These are phyloP conservation scores for Chionoecetes opilio DNA, from an alignment of 1,140 invertebrate species.

Conservation along the genomic window DNA sequence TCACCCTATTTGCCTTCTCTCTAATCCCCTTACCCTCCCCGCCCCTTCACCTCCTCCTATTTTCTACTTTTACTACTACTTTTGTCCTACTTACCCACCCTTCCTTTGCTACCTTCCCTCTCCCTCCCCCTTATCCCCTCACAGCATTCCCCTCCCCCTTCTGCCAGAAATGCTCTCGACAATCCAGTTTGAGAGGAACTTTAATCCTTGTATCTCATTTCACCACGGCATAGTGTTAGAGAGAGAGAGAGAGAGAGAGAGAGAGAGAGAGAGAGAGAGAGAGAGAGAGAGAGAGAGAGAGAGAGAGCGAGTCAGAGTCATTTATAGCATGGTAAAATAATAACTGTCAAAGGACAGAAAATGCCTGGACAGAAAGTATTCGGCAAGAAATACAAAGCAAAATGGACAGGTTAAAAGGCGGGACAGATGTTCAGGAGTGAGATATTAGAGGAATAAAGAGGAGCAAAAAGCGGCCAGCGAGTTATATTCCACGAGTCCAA, in stretches of 20 bases:
- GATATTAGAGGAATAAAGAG: background rate
- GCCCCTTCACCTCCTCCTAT: background rate
- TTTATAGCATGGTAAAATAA: background rate
- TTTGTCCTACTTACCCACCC: background rate
- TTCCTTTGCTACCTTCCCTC: conserved; percentile 35
- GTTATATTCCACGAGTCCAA: background rate
- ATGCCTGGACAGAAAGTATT: background rate
- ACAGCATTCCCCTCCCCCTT: background rate
- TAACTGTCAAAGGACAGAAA: background rate
- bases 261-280: conserved; percentile 27
- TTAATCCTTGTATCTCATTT: conserved; percentile 55
- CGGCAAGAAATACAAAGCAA: too few relatives aligned
- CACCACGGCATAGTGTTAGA: background rate
- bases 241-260: conserved; percentile 22
- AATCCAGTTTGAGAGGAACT: conserved; percentile 59
- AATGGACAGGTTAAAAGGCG: too few relatives aligned
- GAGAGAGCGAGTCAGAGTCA: too few relatives aligned
- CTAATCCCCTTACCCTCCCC: conserved; percentile 14
- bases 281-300: conserved; percentile 27
- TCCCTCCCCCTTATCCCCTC: background rate
- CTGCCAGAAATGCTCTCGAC: background rate
- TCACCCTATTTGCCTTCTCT: background rate
- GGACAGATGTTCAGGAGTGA: background rate
- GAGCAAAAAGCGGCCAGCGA: background rate
- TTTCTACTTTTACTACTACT: too few relatives aligned